Conservation (phyloP, 2,113 vertebrate genomes). For the Euleptes europaea region DNA sequence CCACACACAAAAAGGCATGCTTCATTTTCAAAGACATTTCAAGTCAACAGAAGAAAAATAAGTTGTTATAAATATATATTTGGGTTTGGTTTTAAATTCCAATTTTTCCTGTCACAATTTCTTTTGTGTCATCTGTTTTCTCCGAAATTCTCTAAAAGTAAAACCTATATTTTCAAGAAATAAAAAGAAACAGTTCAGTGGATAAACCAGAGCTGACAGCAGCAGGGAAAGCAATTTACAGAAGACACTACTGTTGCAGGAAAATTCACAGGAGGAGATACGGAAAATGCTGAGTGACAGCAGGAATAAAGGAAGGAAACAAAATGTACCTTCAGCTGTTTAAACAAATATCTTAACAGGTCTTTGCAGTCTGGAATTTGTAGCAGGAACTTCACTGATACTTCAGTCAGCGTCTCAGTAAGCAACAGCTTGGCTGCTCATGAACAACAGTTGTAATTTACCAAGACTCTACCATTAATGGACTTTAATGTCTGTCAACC, state of each 20-base stretch:
- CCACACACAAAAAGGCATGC: constrained; percentile 54
- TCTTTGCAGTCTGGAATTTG: constrained; percentile 1
- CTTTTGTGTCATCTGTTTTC: constrained; percentile 23
- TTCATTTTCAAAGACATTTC: constrained; percentile 48
- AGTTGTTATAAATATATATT: constrained; percentile 45
- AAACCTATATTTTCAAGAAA: neutral
- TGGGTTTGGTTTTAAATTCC: constrained; percentile 51
- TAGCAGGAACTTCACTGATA: neutral
- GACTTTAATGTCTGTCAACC: neutral
- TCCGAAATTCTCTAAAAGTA: constrained; percentile 42
- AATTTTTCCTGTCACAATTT: constrained; percentile 8
- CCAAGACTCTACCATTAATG: neutral
- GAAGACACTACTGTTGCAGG: neutral
- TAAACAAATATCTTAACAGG: neutral
- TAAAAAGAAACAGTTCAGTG: neutral
- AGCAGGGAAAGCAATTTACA: neutral
- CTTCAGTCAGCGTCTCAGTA: neutral
- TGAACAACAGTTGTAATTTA: neutral
- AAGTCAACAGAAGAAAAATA: constrained; percentile 33
- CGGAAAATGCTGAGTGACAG: neutral
- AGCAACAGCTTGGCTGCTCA: neutral
- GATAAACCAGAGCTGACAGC: neutral
- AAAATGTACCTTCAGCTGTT: neutral
- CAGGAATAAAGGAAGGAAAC: neutral
- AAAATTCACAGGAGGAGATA: neutral